A percentile compares a stretch with the other conserved stretches of the same genome.
Evolutionary conservation across 2,113 vertebrate genomes (phyloP).

Genomic region (Ariopsis seemanni): DNA sequence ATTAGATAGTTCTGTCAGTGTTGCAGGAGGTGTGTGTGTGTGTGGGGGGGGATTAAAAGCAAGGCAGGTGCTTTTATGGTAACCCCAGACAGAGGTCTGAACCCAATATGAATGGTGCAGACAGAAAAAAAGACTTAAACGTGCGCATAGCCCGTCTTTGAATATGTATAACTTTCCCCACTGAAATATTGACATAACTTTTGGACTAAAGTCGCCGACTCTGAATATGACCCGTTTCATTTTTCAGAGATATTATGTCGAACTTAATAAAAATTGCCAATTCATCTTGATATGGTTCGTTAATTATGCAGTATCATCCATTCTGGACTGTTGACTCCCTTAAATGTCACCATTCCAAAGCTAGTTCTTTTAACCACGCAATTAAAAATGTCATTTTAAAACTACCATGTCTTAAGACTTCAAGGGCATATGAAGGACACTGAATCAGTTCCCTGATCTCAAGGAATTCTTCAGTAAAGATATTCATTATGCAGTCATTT

Average conservation of each 20-base stretch:
- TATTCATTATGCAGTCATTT: conserved; percentile 26
- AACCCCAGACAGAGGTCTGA: neutral
- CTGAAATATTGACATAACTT: neutral
- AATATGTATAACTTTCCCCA: neutral
- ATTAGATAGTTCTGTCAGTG: neutral
- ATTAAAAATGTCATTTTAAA: neutral
- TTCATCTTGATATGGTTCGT: too few species aligned
- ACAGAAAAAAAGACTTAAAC: neutral
- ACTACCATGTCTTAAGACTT: neutral
- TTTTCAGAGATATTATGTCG: too few species aligned
- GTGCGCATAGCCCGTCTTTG: neutral
- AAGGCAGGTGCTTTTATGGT: neutral
- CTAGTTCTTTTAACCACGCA: neutral
- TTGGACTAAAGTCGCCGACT: neutral
- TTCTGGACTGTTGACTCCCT: neutral
- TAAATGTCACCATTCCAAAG: neutral
- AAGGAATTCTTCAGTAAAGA: conserved; percentile 15
- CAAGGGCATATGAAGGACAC: conserved; percentile 11
- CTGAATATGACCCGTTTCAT: too few species aligned
- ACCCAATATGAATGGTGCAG: neutral
- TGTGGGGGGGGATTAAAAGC: too few species aligned
- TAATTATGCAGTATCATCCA: neutral
- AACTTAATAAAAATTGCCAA: too few species aligned
- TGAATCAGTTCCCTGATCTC: neutral
- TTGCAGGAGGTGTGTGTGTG: too few species aligned